Evolutionary conservation across 2,888 invertebrate species (phyloP).

Genomic region (Andrena haemorrhoa): DNA sequence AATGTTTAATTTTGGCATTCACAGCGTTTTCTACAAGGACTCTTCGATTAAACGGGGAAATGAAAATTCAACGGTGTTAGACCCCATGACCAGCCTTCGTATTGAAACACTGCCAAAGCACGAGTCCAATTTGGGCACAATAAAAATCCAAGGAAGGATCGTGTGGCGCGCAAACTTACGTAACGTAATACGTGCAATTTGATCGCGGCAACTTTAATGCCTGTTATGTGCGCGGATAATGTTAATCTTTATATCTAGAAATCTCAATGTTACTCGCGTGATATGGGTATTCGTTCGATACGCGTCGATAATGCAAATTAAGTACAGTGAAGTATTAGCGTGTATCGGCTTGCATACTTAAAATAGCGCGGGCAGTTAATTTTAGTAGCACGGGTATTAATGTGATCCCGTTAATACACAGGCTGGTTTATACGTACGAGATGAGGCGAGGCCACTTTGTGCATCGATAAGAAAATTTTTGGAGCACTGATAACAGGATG

Average conservation of each 20-base stretch:
- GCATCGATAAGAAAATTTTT: too few relatives aligned
- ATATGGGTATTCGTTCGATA: neutral
- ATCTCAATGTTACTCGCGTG: neutral
- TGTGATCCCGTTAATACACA: too few relatives aligned
- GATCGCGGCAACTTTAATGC: slow-evolving; percentile 14
- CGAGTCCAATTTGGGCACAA: neutral
- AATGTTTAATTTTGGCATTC: too few relatives aligned
- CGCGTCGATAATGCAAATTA: neutral
- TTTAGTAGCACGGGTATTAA: neutral
- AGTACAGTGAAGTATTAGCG: neutral
- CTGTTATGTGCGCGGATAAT: neutral
- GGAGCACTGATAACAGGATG: too few relatives aligned
- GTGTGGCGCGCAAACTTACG: slow-evolving; percentile 10
- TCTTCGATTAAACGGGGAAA: too few relatives aligned
- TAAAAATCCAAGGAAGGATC: neutral
- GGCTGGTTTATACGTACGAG: too few relatives aligned
- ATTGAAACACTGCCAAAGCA: neutral
- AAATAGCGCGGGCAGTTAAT: neutral
- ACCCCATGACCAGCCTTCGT: too few relatives aligned
- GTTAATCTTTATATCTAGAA: slow-evolving; percentile 3
- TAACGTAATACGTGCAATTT: slow-evolving; percentile 14
- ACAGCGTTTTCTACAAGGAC: too few relatives aligned
- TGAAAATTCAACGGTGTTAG: too few relatives aligned
- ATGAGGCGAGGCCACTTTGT: too few relatives aligned
- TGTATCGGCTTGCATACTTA: neutral